phyloP scores from a whole-genome alignment of 92 coral and sea anemone genomes.

The Phenganax subtilis region DNA sequence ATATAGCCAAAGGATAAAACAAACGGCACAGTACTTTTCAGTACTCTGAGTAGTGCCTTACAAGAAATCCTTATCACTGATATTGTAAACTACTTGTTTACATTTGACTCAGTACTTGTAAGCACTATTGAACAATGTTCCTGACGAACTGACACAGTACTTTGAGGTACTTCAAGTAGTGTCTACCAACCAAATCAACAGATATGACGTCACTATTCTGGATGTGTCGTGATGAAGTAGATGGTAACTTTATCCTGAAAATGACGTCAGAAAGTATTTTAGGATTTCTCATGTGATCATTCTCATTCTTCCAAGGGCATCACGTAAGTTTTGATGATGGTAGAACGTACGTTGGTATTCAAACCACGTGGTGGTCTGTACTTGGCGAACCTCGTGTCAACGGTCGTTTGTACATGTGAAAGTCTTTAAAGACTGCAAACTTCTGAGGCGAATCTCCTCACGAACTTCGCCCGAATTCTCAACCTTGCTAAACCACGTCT shows the following conservation, averaged over 20 bases:
- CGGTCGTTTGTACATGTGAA: not conserved
- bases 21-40: constrained; percentile 22
- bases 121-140: not conserved
- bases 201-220: too few species aligned
- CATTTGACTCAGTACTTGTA: constrained; percentile 30
- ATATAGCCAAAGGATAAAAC: too few species aligned
- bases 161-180: not conserved
- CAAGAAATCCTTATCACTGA: not conserved
- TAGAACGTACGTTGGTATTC: not conserved
- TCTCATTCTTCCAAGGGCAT: constrained; percentile 29
- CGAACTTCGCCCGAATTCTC: too few species aligned
- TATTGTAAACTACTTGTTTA: constrained; percentile 1
- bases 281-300: not conserved
- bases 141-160: not conserved
- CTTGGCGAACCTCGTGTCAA: not conserved
- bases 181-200: not conserved
- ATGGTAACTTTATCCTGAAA: too few species aligned
- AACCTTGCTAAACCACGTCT: too few species aligned
- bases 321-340: constrained; percentile 8
- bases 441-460: too few species aligned
- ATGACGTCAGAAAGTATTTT: not conserved
- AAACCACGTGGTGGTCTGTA: not conserved
- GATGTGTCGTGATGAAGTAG: too few species aligned
- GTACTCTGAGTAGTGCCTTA: not conserved
- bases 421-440: too few species aligned